Base-by-base conservation (phyloP, 1,140 invertebrate species). In the Cherax quadricarinatus region DNA sequence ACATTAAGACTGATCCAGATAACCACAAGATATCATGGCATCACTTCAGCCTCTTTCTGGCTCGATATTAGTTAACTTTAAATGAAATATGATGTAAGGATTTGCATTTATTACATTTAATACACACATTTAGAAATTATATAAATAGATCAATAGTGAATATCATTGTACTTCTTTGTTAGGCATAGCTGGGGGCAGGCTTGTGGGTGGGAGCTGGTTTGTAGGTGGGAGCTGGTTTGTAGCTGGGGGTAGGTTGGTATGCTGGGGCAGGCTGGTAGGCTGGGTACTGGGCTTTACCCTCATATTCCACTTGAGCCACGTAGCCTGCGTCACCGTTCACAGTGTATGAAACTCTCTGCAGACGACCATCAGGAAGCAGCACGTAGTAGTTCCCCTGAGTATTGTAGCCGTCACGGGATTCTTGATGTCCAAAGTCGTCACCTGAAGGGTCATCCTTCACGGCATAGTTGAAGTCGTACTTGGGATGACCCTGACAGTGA, bases 381-480 rank as follows among this genome's bases (percentile, higher is more conserved):
- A 98, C 97, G 95, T 97, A 97, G 96, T 98, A 98, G 94, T 97
- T 96, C 94, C 98, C 97, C 94, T 96, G 96, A 91, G 97, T 96
- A 73, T 96, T 95, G 95, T 98, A 97, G 79, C 97, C 97, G 95
- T 98, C 97, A 89, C 97, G 96, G 94, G 96, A 96, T 95, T 98
- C 98, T 94, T 96, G 96, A 95, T 98, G 97, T 93, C 97, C 97
- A 95, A 98, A 98, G 94, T 97, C 96, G 94, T 96, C 96, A 94
- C 97, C 97, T 94, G 96, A 96, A 95, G 97, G 96, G 80, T 96
- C 96, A 94, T 97, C 97, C 94, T 97, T 97, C 88, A 98, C 97
- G 95, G 97, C 96, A 95, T 98, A 98, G 94, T 96, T 96, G 96
- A 98, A 98, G 95, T 98, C 97, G 95, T 98, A 98, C 94, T 97